Percentiles rank a stretch among this genome's conserved stretches.
These are phyloP conservation scores for Lophotis ruficrista DNA, from an alignment of 2,113 vertebrate species.

Conservation along the genomic window DNA sequence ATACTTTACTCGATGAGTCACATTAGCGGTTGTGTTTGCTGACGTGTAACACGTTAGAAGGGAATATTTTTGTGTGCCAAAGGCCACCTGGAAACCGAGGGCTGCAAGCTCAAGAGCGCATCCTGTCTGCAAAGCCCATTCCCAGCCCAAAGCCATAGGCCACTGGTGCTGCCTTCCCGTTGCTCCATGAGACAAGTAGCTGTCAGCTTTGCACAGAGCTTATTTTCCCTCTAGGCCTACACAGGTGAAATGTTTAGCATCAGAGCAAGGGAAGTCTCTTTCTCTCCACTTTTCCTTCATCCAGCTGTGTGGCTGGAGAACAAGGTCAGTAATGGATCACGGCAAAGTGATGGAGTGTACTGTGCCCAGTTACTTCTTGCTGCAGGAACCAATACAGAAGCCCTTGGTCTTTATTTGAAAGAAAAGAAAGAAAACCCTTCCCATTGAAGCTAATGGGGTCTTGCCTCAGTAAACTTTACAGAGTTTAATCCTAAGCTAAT, in stretches of 20 bases:
- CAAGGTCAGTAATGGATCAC: fast-evolving
- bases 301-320: background rate
- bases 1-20: background rate
- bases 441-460: background rate
- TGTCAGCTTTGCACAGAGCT: background rate
- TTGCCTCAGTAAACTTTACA: background rate
- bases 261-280: background rate
- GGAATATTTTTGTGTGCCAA: background rate
- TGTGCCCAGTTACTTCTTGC: background rate
- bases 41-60: background rate
- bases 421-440: background rate
- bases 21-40: background rate
- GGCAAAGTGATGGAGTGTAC: background rate
- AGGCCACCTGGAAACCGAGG: background rate
- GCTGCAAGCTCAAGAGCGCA: background rate
- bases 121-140: background rate
- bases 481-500: background rate
- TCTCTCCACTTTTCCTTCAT: background rate
- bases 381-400: background rate
- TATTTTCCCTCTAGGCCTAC: background rate
- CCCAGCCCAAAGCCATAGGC: background rate
- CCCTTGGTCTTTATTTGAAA: background rate
- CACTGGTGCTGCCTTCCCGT: background rate
- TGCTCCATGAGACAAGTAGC: background rate
- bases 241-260: background rate